Evolutionary conservation across 2,888 invertebrate species (phyloP).

Genomic region (Apotomis capreana): DNA sequence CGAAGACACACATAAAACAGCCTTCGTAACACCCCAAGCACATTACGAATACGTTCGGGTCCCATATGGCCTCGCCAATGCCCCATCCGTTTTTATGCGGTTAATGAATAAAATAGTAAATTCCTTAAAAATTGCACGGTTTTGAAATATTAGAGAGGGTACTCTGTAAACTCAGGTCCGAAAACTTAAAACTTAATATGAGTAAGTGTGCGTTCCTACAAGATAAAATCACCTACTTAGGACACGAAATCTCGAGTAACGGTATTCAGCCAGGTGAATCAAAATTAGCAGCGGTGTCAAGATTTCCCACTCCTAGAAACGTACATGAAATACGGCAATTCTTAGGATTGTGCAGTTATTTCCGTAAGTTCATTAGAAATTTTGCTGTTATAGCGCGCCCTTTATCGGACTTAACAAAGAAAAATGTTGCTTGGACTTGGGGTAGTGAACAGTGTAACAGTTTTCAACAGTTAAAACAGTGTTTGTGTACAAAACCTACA

Average conservation of each 20-base stretch:
- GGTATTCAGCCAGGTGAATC: slow-evolving; percentile 41
- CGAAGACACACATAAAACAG: slow-evolving; percentile 26
- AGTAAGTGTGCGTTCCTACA: slow-evolving; percentile 19
- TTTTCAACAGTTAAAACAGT: slow-evolving; percentile 1
- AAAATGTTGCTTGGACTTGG: slow-evolving; percentile 36
- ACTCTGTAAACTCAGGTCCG: background rate
- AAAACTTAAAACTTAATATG: slow-evolving; percentile 21
- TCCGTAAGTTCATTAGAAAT: slow-evolving; percentile 45
- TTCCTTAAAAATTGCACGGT: background rate
- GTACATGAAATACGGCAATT: slow-evolving; percentile 47
- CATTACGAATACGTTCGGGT: slow-evolving; percentile 34
- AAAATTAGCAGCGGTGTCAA: slow-evolving; percentile 42
- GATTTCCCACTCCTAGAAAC: slow-evolving; percentile 43
- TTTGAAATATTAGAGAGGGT: slow-evolving; percentile 9
- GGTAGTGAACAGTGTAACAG: background rate
- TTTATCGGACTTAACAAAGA: slow-evolving; percentile 43
- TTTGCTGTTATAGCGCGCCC: slow-evolving; percentile 45
- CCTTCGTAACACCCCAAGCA: slow-evolving; percentile 28
- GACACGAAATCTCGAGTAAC: slow-evolving; percentile 3
- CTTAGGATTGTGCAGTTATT: slow-evolving; percentile 46
- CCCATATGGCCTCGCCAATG: slow-evolving; percentile 31
- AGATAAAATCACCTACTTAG: slow-evolving; percentile 3
- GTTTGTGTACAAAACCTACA: background rate
- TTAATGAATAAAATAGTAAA: slow-evolving; percentile 37
- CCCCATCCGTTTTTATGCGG: slow-evolving; percentile 36